Evolutionary conservation across 2,888 invertebrate genomes (phyloP).

Genomic region (Rutpela maculata): DNA sequence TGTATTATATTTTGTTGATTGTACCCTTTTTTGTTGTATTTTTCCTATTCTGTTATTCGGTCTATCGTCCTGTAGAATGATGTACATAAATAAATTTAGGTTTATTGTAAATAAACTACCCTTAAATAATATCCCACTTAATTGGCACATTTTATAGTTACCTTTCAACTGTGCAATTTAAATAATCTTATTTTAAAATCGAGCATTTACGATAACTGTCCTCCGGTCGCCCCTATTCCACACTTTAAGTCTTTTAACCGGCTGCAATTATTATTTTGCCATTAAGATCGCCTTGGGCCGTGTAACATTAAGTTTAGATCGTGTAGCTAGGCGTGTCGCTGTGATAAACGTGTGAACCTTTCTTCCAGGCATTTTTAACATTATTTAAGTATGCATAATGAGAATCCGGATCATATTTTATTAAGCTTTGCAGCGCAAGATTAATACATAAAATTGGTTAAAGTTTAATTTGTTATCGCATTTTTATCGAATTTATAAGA

Average conservation of each 20-base stretch:
- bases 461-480: conserved; percentile 2
- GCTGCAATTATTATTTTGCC: conserved; percentile 48
- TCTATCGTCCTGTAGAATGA: no score
- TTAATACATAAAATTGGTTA: conserved; percentile 16
- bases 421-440: conserved; percentile 25
- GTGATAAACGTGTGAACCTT: conserved; percentile 53
- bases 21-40: no score
- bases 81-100: no score
- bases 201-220: no score
- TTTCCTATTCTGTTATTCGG: no score
- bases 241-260: conserved; percentile 32
- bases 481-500: background rate
- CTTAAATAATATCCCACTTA: no score
- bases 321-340: conserved; percentile 50
- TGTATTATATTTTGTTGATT: no score
- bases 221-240: background rate
- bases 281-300: conserved; percentile 42
- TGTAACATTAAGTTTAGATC: conserved; percentile 47
- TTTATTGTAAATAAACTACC: no score
- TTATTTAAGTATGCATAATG: conserved; percentile 40
- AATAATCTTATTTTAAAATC: no score
- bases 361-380: conserved; percentile 32
- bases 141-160: no score
- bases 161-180: no score
- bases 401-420: conserved; percentile 47